Conservation (phyloP, 2,797 vertebrate genomes). For the Babyrousa celebensis region DNA sequence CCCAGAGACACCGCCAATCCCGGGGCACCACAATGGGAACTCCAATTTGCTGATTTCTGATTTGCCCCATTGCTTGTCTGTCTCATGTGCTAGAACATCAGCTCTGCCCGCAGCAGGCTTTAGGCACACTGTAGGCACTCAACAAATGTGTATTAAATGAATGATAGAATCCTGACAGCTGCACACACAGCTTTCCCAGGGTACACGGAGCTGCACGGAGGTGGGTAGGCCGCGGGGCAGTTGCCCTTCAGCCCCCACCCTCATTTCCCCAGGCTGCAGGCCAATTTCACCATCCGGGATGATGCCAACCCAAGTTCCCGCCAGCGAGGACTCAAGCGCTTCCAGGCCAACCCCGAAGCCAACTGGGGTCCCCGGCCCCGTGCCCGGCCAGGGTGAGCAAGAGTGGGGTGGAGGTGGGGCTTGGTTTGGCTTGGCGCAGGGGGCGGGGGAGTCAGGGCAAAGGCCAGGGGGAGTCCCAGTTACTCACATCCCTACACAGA, state of each 20-base stretch:
- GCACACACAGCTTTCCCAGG: neutral
- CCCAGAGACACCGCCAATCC: too few species aligned
- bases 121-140: neutral
- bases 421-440: neutral
- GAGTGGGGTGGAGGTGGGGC: neutral
- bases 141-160: neutral
- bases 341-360: slow-evolving; percentile 97
- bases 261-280: slow-evolving; percentile 91
- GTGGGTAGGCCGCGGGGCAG: neutral
- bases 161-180: neutral
- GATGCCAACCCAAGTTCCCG: slow-evolving; percentile 97
- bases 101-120: neutral
- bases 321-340: slow-evolving; percentile 94
- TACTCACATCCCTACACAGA: slow-evolving; percentile 63
- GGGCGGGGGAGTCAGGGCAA: neutral
- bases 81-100: neutral
- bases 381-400: slow-evolving; percentile 93
- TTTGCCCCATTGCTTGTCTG: neutral
- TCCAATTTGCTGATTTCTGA: neutral
- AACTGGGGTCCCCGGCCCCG: slow-evolving; percentile 97
- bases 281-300: slow-evolving; percentile 94
- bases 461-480: neutral
- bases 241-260: neutral
- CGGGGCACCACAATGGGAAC: neutral
- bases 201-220: rapidly evolving